A percentile compares a stretch with the other conserved stretches of the same genome.
Conservation (phyloP, 1,140 invertebrate genomes). For the Drosophila pallidifrons region DNA sequence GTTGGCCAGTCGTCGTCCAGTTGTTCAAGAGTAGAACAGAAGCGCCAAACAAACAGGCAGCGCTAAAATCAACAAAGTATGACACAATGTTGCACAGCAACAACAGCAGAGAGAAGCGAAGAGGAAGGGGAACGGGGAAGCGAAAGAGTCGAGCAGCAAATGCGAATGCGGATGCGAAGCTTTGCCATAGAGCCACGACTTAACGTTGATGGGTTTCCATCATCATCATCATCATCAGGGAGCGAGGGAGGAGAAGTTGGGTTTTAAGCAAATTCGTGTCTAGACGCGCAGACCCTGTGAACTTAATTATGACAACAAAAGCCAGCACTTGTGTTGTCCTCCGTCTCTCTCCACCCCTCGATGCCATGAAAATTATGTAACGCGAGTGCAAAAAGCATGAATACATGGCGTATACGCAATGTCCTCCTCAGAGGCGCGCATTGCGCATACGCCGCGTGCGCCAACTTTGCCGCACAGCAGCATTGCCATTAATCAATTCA, state of each 20-base stretch:
- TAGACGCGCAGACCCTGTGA: slow-evolving; percentile 53
- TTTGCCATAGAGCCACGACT: slow-evolving; percentile 39
- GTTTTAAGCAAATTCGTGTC: slow-evolving; percentile 36
- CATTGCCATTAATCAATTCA: slow-evolving; percentile 48
- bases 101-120: background rate
- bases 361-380: slow-evolving; percentile 39
- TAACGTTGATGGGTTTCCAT: slow-evolving; percentile 52
- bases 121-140: background rate
- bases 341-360: background rate
- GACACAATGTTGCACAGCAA: slow-evolving; percentile 70
- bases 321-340: slow-evolving; percentile 11
- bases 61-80: slow-evolving; percentile 73
- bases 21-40: slow-evolving; percentile 53
- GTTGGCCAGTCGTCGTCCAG: slow-evolving; percentile 12
- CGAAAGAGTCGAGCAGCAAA: slow-evolving; percentile 19
- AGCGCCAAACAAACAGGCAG: slow-evolving; percentile 72
- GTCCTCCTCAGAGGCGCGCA: slow-evolving; percentile 15
- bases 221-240: slow-evolving; percentile 23
- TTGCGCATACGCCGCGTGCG: slow-evolving; percentile 48
- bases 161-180: slow-evolving; percentile 32
- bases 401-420: slow-evolving; percentile 47
- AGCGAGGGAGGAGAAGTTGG: background rate
- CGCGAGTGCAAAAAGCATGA: slow-evolving; percentile 21
- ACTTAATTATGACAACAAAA: slow-evolving; percentile 61
- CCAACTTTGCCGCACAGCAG: slow-evolving; percentile 4